Percentiles rank a stretch among this genome's conserved stretches.
These are phyloP conservation scores for Rhagonycha fulva DNA, from an alignment of 2,888 invertebrate genomes.

Conservation along the genomic window DNA sequence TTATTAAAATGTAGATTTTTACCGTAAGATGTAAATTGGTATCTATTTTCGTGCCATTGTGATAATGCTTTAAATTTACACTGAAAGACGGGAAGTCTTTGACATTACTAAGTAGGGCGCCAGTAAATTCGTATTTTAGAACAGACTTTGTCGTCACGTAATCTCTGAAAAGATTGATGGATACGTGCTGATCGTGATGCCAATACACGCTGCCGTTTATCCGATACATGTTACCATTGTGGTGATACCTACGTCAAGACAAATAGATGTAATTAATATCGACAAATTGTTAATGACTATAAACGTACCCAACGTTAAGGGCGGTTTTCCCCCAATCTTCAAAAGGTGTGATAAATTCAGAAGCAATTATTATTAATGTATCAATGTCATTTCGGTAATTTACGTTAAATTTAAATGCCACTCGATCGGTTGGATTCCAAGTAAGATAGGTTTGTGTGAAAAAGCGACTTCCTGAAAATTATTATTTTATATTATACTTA, in stretches of 20 bases:
- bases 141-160: slow-evolving; percentile 53
- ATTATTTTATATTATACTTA: slow-evolving; percentile 7
- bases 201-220: slow-evolving; percentile 62
- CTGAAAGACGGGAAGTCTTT: slow-evolving; percentile 63
- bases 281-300: slow-evolving; percentile 5
- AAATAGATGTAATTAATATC: slow-evolving; percentile 8
- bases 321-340: slow-evolving; percentile 62
- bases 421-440: slow-evolving; percentile 70
- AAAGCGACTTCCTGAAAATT: slow-evolving; percentile 51
- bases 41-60: slow-evolving; percentile 57
- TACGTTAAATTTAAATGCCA: slow-evolving; percentile 65
- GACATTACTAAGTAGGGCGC: slow-evolving; percentile 62
- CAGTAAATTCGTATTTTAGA: slow-evolving; percentile 57
- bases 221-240: slow-evolving; percentile 56
- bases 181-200: slow-evolving; percentile 64
- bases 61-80: slow-evolving; percentile 60
- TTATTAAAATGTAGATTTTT: slow-evolving; percentile 11
- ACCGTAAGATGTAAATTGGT: slow-evolving; percentile 60
- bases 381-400: slow-evolving; percentile 60
- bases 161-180: slow-evolving; percentile 60
- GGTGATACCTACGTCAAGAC: slow-evolving; percentile 55
- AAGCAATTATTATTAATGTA: slow-evolving; percentile 55
- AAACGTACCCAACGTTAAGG: slow-evolving; percentile 56
- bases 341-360: slow-evolving; percentile 61
- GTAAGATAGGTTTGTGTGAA: slow-evolving; percentile 64